Evolutionary conservation across 2,113 vertebrate genomes (phyloP), one percentile per base, ranked within the genome.

Genomic region (Heptranchias perlo): DNA sequence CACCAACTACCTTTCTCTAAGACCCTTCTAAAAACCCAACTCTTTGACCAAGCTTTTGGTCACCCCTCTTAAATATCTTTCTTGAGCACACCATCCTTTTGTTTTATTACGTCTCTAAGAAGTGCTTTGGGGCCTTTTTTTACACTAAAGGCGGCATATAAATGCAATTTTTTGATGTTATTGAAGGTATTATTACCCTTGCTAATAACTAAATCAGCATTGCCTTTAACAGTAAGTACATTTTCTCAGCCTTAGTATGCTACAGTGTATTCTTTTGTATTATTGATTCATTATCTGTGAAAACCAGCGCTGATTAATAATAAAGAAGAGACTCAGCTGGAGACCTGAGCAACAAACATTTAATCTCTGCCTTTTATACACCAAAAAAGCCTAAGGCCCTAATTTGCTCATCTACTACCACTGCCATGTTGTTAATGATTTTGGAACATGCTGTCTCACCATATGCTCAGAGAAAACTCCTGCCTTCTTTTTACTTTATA

Each of bases 341-440:
- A 92, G 28, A 62, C 54, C 18, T 16, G 35, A 92, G 62, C 31
- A 92, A 92, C 89, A 92, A 61, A 92, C 44, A 61, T 92, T 92
- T 92, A 35, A 92, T 92, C 16, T 61, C 89, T 92, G 35, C 14
- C 14, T 92, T 39, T 62, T 92, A 92, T 21, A 61, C 89, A 92
- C 35, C 47, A 62, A 62, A n/a, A n/a, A 44, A 61, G 89, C 89
- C 89, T 21, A 39, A 61, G 54, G 89, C 54, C 54, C 54, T 92
- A 92, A 92, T 92, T 92, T 92, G 54, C 58, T 92, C 89, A 92
- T 92, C 89, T 39, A 92, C 54, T 10, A 21, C 49, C 54, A 61
- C 54, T 92, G 89, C 89, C 61, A 61, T 61, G 31, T 92, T 92
- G 35, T 35, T 92, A 92, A 92, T 62, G 89, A 92, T 62, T 61